Evolutionary conservation across 2,113 vertebrate species (phyloP).

Genomic region (Murina feae): DNA sequence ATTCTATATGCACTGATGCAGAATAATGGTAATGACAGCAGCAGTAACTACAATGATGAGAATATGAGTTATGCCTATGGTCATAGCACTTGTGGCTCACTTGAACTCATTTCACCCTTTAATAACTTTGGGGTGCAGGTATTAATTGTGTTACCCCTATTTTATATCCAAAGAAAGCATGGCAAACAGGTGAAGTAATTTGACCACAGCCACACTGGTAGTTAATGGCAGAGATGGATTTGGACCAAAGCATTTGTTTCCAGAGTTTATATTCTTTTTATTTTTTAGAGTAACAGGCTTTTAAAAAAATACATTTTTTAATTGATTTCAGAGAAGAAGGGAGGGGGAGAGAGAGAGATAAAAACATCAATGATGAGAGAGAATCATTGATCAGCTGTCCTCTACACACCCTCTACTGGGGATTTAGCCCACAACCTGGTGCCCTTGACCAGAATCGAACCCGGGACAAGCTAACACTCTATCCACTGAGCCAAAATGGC

Average conservation of each 20-base stretch:
- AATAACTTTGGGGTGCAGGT: not conserved
- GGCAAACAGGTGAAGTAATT: not conserved
- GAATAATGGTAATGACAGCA: not conserved
- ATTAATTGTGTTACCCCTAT: not conserved
- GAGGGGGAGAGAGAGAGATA: too few relatives aligned
- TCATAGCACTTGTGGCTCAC: not conserved
- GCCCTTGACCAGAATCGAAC: too few relatives aligned
- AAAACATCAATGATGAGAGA: too few relatives aligned
- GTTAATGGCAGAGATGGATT: not conserved
- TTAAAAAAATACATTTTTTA: too few relatives aligned
- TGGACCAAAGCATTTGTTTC: not conserved
- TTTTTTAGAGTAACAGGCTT: too few relatives aligned
- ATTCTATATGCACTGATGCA: not conserved
- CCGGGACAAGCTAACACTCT: too few relatives aligned
- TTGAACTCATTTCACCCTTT: not conserved
- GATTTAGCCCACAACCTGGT: too few relatives aligned
- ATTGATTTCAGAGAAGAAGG: too few relatives aligned
- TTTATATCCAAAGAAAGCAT: slow-evolving; percentile 12
- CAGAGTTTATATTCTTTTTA: not conserved
- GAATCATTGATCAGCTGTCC: too few relatives aligned
- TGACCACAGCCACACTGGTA: not conserved
- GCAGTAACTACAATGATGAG: not conserved
- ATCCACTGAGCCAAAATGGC: too few relatives aligned
- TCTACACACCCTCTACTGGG: too few relatives aligned
- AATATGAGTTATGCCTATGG: not conserved